Conservation (phyloP, 2,113 vertebrate genomes). For the Raja brachyura region DNA sequence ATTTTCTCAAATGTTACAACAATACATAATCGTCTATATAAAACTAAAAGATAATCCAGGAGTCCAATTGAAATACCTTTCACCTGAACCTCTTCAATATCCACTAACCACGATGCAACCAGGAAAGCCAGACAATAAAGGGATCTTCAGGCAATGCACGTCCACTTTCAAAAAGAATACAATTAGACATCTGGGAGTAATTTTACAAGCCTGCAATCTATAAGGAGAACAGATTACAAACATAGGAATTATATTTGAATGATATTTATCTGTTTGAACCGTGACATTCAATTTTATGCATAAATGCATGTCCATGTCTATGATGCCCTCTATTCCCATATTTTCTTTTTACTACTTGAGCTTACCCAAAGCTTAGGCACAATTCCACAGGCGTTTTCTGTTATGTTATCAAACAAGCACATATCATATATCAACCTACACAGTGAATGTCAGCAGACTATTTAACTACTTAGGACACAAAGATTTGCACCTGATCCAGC, state of each 20-base stretch:
- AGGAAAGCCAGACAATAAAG: background rate
- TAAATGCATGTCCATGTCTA: background rate
- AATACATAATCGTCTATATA: background rate
- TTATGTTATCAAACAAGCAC: background rate
- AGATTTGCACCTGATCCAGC: background rate
- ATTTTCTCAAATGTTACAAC: background rate
- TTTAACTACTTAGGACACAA: background rate
- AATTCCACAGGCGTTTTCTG: background rate
- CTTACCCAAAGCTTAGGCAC: too few relatives aligned
- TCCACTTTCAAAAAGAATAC: background rate
- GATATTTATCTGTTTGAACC: background rate
- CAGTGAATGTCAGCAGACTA: background rate
- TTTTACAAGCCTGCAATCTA: conserved; percentile 29
- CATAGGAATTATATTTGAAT: conserved; percentile 12
- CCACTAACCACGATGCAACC: background rate
- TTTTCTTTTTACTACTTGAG: too few relatives aligned
- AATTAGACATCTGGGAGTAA: conserved; percentile 6
- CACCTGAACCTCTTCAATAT: background rate
- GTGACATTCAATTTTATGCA: background rate
- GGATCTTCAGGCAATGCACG: background rate
- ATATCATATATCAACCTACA: background rate
- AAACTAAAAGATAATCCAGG: background rate
- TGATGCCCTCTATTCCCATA: background rate
- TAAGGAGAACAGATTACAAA: conserved; percentile 12
- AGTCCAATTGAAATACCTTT: background rate